These are phyloP conservation scores for Excalfactoria chinensis DNA, from an alignment of 2,113 vertebrate genomes.

Conservation along the genomic window DNA sequence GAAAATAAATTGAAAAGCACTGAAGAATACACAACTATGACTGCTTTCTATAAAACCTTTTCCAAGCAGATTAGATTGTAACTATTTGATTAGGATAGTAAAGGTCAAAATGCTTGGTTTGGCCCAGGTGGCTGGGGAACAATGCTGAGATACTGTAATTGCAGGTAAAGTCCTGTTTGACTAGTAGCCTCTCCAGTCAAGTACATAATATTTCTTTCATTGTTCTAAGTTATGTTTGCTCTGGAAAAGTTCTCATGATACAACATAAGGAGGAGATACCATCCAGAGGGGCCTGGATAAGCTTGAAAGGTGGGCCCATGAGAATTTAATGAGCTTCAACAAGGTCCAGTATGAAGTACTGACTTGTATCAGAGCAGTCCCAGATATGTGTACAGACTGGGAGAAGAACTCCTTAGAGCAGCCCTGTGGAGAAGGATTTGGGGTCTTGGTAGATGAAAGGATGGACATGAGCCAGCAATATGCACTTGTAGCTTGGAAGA, in stretches of 20 bases:
- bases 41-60: neutral
- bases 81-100: neutral
- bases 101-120: slow-evolving; percentile 62
- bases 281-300: too few species aligned
- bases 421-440: too few species aligned
- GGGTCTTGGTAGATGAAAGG: too few species aligned
- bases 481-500: too few species aligned
- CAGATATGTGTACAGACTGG: too few species aligned
- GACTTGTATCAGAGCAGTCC: too few species aligned
- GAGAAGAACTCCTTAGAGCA: too few species aligned
- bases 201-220: slow-evolving; percentile 37
- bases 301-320: too few species aligned
- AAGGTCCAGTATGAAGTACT: too few species aligned
- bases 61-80: neutral
- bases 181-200: slow-evolving; percentile 35
- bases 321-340: too few species aligned
- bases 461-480: too few species aligned
- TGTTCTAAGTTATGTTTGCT: slow-evolving; percentile 13
- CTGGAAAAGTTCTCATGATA: neutral
- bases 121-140: slow-evolving; percentile 59
- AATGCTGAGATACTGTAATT: slow-evolving; percentile 27
- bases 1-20: neutral
- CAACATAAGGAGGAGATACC: too few species aligned
- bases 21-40: neutral
- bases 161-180: neutral